phyloP scores from a whole-genome alignment of 2,888 invertebrate genomes.

The Thereva nobilitata region DNA sequence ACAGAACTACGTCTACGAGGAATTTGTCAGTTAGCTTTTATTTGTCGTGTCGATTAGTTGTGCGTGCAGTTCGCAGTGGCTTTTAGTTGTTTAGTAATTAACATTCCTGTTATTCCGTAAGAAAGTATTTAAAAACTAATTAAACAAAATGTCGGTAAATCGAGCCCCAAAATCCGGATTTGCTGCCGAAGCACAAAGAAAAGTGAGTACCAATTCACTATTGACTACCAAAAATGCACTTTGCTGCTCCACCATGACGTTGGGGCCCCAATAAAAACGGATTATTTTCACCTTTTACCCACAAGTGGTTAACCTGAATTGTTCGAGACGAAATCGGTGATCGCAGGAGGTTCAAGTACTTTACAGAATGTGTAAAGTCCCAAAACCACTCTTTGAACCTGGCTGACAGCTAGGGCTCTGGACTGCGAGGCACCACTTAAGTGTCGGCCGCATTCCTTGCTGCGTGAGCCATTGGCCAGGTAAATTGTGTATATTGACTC shows the following conservation, averaged over 20 bases:
- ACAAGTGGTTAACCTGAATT: too few species aligned
- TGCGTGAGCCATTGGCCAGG: too few species aligned
- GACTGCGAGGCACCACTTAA: too few species aligned
- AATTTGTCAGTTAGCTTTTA: slow-evolving; percentile 20
- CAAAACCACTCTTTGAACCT: too few species aligned
- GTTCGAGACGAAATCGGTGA: too few species aligned
- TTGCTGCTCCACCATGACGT: background rate
- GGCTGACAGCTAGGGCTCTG: too few species aligned
- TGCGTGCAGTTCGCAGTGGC: slow-evolving; percentile 5
- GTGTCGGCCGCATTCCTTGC: too few species aligned
- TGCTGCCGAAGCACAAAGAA: slow-evolving; percentile 93
- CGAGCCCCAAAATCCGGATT: slow-evolving; percentile 70
- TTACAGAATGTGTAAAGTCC: too few species aligned
- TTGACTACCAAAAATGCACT: background rate
- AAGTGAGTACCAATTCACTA: slow-evolving; percentile 67
- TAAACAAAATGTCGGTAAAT: slow-evolving; percentile 55
- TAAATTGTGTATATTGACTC: too few species aligned
- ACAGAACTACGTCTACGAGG: slow-evolving; percentile 7
- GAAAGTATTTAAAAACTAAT: slow-evolving; percentile 8
- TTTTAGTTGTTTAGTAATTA: slow-evolving; percentile 23
- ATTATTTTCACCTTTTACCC: too few species aligned
- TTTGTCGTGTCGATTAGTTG: slow-evolving; percentile 1
- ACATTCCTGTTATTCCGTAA: slow-evolving; percentile 20
- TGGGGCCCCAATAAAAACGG: background rate
- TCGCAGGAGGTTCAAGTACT: too few species aligned